Evolutionary conservation across 1,140 invertebrate species (phyloP), one percentile per base, ranked within the genome.

Genomic region (Drosophila funebris): DNA sequence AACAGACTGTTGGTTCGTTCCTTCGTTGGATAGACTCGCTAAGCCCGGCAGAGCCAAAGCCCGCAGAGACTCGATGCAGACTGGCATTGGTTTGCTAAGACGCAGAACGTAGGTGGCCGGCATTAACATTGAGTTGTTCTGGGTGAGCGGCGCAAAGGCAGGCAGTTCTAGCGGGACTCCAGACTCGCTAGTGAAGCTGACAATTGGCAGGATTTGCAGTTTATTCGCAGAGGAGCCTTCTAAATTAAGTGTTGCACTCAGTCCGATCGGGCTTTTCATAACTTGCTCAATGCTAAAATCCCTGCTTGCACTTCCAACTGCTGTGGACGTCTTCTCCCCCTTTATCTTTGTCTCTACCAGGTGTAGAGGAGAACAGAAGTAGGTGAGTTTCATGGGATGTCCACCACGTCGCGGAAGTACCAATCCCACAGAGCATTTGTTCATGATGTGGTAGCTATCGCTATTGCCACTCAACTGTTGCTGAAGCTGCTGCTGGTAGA

Each of bases 321-420:
- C 11, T 13, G 33, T 36, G n/a, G n/a, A 13, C 6, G 60, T 37
- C n/a, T 71, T 61, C 16, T 53, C 52, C 1, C 24, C 43, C 13
- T 71, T 75, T 5, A 20, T 8, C 14, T 63, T 41, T 0, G 27
- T 18, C 6, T 88, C 83, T 3, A 74, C 43, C 2, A 88, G 24
- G 20, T 88, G 83, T 0, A 87, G 62, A 0, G 83, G 76, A 13
- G 83, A 78, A 6, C 99, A 96, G 91, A 98, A 98, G 91, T 98
- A 99, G 0, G 97, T 98, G 9, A 99, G 92, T 79, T 96, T 96
- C 96, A 98, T 97, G 0, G 97, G 96, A 91, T 98, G 97, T 31
- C 97, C 96, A 82, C 96, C 96, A 92, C 94, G 94, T 48, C 96
- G 91, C 90, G 95, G 95, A 76, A 96, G 94, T 3, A 97, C 92